Base-by-base conservation (phyloP, 2,888 invertebrate genomes). In the Allacma fusca region DNA sequence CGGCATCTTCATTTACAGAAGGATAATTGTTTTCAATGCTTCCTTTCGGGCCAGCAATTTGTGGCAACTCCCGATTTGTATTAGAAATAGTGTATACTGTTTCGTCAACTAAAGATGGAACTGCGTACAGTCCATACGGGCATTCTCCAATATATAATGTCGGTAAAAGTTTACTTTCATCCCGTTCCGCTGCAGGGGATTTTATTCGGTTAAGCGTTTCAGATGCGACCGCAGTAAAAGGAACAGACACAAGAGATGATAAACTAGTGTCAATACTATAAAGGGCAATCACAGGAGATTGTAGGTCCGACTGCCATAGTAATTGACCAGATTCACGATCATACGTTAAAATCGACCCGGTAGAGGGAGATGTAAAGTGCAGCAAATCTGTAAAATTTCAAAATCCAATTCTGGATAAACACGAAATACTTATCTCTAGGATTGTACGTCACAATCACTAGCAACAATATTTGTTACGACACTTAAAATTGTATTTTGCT, bases 91-190 rank as follows among this genome's bases (percentile, higher is more conserved):
- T 93, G 1, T 94, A 93, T 82, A 92, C 92, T 85, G 87, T 87
- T 85, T 96, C 94, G 88, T 98, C 97, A 0, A 97, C 96, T 28
- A 97, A 88, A 0, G 97, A 94, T 0, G 96, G 95, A 74, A 98
- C 87, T 0, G 98, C 98, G 87, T 97, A 98, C 0, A 96, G 88
- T 0, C 97, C 97, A 85, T 93, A 91, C 80, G 90, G 89, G 85
- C 92, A 92, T 86, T 97, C 94, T 0, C 98, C 98, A 78, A 98
- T 92, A 87, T 97, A 98, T 43, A 98, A 88, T 0, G 97, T 94
- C 77, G 94, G 94, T 84, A 96, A 96, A 87, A 83, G 75, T 62
- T 82, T 76, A 24, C 80, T 82, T n/a, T 80, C 80, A 43, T 80
- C 81, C 40, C 76, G 69, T 0, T 80, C 72, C 23, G 43, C 73